Base-by-base conservation (phyloP, 2,113 vertebrate species). In the Thinocorus orbignyianus region DNA sequence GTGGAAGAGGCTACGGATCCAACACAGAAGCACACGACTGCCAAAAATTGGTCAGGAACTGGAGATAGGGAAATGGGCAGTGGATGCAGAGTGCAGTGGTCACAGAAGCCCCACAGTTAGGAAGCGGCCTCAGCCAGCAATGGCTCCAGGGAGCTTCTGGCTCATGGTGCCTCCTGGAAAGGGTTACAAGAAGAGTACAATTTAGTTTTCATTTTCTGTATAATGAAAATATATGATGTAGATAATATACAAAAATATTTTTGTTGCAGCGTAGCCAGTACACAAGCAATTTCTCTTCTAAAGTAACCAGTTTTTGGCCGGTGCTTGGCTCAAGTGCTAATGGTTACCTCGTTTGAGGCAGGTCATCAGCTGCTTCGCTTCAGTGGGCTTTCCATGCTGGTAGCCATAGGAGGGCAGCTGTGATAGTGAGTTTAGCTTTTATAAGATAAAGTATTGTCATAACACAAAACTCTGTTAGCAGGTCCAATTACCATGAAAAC, bases 371-470 rank as follows among this genome's bases (percentile, higher is more conserved):
- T 6, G 7, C 17, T 80, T 58, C 42, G 33, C 33, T 69, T 90
- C 49, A 41, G n/a, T 46, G 60, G n/a, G 18, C 23, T 19, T 61
- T 23, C 28, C 13, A 1, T 6, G 6, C 28, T 41, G 28, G 9
- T 46, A 83, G 58, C 19, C 13, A 17, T 7, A 61, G 22, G 42
- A 10, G 18, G n/a, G 49, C 55, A 79, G 18, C n/a, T n/a, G 26
- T 5, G 55, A 65, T 19, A 26, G 22, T 0, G 0, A 68, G 15
- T 60, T 69, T 25, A 78, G 28, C 17, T 81, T 70, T 22, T 30
- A 13, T 65, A 35, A 79, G 23, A 33, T 73, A 44, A 79, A 51
- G 17, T 52, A 44, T 33, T 19, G 16, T 19, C 16, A 25, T 48
- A 54, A 58, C 89, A 78, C 13, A 55, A 69, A 91, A 72, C 8